A percentile compares a stretch with the other conserved stretches of the same genome.
phyloP scores from a whole-genome alignment of 2,797 vertebrate genomes.

The Mormyrops attenuatus region DNA sequence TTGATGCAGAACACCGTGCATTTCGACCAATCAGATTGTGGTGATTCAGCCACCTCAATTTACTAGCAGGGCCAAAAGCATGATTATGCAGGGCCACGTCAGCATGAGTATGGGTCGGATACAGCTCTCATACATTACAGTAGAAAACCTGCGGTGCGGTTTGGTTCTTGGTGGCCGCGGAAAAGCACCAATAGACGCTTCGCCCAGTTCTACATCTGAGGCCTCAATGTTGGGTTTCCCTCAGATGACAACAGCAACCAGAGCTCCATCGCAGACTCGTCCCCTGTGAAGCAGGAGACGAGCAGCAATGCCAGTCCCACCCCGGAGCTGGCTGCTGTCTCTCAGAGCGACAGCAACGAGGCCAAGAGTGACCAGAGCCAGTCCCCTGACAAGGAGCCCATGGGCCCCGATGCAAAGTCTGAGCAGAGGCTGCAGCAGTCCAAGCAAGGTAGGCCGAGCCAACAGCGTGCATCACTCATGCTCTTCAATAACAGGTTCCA shows the following conservation, averaged over 20 bases:
- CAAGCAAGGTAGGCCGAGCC: not conserved
- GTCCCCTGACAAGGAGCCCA: constrained; percentile 67
- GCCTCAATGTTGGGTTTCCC: not conserved
- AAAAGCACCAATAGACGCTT: not conserved
- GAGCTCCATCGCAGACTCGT: constrained; percentile 97
- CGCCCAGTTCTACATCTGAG: not conserved
- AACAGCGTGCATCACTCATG: not conserved
- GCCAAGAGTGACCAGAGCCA: constrained; percentile 77
- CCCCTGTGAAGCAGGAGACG: constrained; percentile 93
- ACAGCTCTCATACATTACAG: not conserved
- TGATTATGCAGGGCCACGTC: not conserved
- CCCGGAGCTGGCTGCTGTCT: constrained; percentile 69
- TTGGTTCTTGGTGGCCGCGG: not conserved
- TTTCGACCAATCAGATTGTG: not conserved
- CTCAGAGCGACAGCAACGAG: constrained; percentile 61
- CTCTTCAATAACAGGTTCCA: not conserved
- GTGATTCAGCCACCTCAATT: not conserved
- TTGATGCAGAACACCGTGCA: not conserved
- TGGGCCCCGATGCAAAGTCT: constrained; percentile 62
- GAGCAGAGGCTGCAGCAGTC: constrained; percentile 5
- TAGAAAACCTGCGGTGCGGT: not conserved
- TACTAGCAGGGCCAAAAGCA: not conserved
- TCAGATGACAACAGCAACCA: constrained; percentile 98
- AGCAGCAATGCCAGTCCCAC: constrained; percentile 92
- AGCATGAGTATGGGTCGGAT: not conserved